phyloP scores from a whole-genome alignment of 2,113 vertebrate species.

The Chiloscyllium plagiosum region DNA sequence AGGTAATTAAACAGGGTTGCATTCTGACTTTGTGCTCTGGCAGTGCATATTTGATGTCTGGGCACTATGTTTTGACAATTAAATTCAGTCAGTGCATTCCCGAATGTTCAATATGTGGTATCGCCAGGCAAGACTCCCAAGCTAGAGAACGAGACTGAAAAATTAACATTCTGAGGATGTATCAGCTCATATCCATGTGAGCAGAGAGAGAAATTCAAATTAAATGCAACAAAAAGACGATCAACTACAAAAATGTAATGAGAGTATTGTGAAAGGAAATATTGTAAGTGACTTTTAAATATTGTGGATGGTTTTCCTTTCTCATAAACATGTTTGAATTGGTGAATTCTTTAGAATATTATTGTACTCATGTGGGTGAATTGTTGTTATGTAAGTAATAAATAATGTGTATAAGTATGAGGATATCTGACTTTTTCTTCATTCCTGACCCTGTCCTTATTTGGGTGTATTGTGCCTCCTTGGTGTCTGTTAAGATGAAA shows the following conservation, averaged over 20 bases:
- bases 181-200: neutral
- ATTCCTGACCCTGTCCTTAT: neutral
- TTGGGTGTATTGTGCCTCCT: neutral
- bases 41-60: neutral
- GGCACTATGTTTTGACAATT: neutral
- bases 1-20: neutral
- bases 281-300: neutral
- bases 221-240: neutral
- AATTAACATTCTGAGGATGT: neutral
- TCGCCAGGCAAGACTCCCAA: too few relatives aligned
- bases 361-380: constrained; percentile 1
- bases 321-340: neutral
- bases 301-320: neutral
- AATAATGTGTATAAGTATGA: neutral
- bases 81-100: neutral
- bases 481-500: neutral
- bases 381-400: neutral
- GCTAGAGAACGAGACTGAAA: neutral
- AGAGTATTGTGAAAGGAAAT: neutral
- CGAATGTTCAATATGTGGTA: neutral
- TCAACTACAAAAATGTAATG: neutral
- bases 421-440: neutral
- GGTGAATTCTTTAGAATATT: constrained; percentile 15
- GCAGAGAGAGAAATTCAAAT: neutral
- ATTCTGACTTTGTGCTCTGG: neutral